A percentile compares a stretch with the other conserved stretches of the same genome.
phyloP scores from a whole-genome alignment of 35 echinoderm and acorn worm species.

The Diadema setosum region DNA sequence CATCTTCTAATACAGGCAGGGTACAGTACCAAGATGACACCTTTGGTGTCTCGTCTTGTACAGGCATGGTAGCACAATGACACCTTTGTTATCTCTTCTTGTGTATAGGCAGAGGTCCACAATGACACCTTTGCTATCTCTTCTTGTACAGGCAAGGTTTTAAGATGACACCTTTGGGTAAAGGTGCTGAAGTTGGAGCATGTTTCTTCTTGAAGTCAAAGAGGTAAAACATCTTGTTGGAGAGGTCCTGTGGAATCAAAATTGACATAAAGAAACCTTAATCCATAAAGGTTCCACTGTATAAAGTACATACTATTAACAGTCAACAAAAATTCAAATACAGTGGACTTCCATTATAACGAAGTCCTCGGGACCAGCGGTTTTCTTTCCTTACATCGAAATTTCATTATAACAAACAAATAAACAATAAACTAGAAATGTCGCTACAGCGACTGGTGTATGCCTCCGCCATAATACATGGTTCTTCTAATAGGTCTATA shows the following conservation, averaged over 20 bases:
- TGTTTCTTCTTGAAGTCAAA: conserved; percentile 69
- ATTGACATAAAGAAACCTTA: not conserved
- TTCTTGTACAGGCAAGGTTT: conserved; percentile 82
- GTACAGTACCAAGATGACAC: too few species aligned
- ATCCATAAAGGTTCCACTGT: not conserved
- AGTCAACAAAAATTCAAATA: too few species aligned
- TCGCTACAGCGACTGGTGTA: too few species aligned
- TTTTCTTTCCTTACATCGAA: too few species aligned
- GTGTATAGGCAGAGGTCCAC: not conserved
- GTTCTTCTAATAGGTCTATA: too few species aligned
- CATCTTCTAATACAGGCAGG: too few species aligned
- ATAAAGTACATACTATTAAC: not conserved
- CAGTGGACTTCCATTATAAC: too few species aligned
- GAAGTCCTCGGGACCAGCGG: too few species aligned
- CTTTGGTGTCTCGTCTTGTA: too few species aligned
- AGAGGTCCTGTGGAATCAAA: conserved; percentile 48
- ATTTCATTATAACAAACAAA: too few species aligned
- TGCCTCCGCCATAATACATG: too few species aligned
- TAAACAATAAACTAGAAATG: too few species aligned
- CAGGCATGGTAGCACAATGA: not conserved
- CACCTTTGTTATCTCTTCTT: not conserved
- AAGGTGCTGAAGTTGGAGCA: not conserved
- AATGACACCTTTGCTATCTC: conserved; percentile 25
- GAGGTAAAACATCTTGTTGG: conserved; percentile 78
- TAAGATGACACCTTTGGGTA: conserved; percentile 20